These are phyloP conservation scores for Zingel zingel DNA, from an alignment of 2,113 vertebrate species.

Conservation along the genomic window DNA sequence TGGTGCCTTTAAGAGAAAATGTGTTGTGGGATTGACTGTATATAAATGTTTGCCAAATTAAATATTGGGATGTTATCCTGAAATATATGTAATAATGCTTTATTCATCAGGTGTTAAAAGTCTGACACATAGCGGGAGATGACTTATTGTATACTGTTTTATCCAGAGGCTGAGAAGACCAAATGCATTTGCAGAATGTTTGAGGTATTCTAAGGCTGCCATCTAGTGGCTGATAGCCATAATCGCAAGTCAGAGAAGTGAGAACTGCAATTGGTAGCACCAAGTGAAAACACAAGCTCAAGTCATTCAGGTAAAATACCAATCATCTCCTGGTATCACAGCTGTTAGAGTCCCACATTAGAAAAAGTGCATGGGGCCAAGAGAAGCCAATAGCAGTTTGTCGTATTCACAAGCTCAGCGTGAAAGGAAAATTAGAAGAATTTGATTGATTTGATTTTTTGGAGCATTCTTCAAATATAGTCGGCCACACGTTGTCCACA, in stretches of 20 bases:
- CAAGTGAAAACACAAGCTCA: background rate
- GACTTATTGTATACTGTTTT: background rate
- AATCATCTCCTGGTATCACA: background rate
- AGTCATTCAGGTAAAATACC: background rate
- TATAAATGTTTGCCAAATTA: background rate
- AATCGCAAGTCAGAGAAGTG: slow-evolving; percentile 22
- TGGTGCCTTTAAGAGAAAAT: background rate
- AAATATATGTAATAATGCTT: background rate
- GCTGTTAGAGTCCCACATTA: background rate
- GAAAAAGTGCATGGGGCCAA: background rate
- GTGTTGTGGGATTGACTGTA: background rate
- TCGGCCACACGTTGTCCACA: background rate
- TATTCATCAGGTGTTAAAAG: background rate
- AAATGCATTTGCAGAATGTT: background rate
- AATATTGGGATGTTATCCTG: background rate
- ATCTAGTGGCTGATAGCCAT: slow-evolving; percentile 48
- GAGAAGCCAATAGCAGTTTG: background rate
- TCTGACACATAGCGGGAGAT: slow-evolving; percentile 14
- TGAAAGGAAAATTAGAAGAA: too few species aligned
- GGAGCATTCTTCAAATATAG: background rate
- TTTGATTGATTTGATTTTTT: background rate
- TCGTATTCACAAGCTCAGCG: background rate
- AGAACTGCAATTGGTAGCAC: background rate
- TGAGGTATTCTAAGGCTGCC: slow-evolving; percentile 44
- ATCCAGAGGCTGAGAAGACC: background rate